Percentiles rank a stretch among this genome's conserved stretches.
phyloP scores from a whole-genome alignment of 2,113 vertebrate species.

The Saguinus imperator region DNA sequence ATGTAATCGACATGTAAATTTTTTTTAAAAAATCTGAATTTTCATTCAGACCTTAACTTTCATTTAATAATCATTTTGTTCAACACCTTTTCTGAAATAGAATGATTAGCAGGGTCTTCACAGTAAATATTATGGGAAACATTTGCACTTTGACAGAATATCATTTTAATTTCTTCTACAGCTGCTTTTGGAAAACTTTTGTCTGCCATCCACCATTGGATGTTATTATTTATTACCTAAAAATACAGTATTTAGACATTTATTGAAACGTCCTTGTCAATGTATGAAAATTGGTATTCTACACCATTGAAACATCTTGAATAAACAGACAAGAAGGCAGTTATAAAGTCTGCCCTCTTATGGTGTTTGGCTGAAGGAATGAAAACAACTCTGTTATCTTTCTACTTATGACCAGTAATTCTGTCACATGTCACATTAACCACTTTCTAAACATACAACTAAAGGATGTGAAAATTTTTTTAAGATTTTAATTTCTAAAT shows the following conservation, averaged over 20 bases:
- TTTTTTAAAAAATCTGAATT: not conserved
- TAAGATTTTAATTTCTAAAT: not conserved
- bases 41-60: not conserved
- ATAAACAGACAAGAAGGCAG: not conserved
- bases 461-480: not conserved
- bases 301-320: not conserved
- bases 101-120: not conserved
- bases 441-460: not conserved
- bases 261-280: not conserved
- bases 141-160: not conserved
- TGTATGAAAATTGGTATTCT: not conserved
- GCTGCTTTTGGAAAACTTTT: not conserved
- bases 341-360: not conserved
- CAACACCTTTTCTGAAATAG: not conserved
- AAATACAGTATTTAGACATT: not conserved
- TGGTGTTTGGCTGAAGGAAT: not conserved
- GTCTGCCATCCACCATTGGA: not conserved
- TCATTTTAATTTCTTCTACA: not conserved
- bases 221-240: not conserved
- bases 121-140: not conserved
- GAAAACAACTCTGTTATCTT: not conserved
- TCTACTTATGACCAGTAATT: not conserved
- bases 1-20: not conserved
- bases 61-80: not conserved
- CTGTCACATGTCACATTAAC: not conserved